These are phyloP conservation scores for Nothoprocta perdicaria DNA, from an alignment of 2,113 vertebrate genomes.

Conservation along the genomic window DNA sequence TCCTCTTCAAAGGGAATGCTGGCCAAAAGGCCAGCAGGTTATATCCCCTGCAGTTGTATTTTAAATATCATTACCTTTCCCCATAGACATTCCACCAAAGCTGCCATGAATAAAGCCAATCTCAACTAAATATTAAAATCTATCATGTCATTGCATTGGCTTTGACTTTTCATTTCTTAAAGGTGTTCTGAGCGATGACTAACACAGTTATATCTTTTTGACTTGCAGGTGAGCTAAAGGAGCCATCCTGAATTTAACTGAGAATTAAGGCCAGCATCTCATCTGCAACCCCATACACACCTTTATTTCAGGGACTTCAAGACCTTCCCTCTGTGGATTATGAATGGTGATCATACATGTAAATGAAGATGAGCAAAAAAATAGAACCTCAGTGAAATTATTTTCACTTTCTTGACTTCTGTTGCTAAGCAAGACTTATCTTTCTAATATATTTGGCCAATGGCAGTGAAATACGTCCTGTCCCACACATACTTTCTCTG, in stretches of 20 bases:
- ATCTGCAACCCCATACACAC: not conserved
- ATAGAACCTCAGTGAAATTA: not conserved
- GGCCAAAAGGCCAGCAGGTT: not conserved
- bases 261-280: not conserved
- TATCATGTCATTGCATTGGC: not conserved
- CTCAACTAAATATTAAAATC: not conserved
- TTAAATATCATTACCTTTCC: not conserved
- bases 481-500: not conserved
- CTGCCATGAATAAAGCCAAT: not conserved
- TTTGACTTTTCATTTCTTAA: not conserved
- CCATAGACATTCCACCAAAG: not conserved
- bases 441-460: not conserved
- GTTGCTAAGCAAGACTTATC: not conserved
- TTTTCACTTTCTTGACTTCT: not conserved
- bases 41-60: not conserved
- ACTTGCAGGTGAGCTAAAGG: not conserved
- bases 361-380: not conserved
- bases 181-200: not conserved
- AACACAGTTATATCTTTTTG: not conserved
- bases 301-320: not conserved
- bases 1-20: not conserved
- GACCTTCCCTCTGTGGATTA: not conserved
- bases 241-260: not conserved
- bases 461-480: not conserved
- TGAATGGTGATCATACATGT: not conserved